These are phyloP conservation scores for Leiothrix lutea DNA, from an alignment of 2,113 vertebrate genomes.

Conservation along the genomic window DNA sequence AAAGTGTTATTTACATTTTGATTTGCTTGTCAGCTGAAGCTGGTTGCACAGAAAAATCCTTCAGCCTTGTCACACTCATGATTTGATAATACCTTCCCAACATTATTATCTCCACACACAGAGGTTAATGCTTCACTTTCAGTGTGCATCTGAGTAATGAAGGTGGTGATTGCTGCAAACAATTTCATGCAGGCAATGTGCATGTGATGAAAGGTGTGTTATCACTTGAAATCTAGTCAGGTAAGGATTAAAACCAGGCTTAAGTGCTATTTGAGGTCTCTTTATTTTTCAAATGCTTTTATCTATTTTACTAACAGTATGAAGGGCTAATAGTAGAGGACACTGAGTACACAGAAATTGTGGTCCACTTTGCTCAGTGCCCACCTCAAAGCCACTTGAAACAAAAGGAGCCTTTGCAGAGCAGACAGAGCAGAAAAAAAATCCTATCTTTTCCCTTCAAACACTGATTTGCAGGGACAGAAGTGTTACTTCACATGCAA, in stretches of 20 bases:
- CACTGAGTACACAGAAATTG: neutral
- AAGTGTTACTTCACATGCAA: neutral
- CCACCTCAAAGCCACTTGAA: conserved; percentile 17
- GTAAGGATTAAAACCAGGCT: conserved; percentile 26
- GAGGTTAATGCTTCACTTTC: neutral
- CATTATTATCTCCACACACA: neutral
- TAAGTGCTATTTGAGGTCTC: neutral
- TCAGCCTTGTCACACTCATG: neutral
- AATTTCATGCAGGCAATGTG: neutral
- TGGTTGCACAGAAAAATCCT: neutral
- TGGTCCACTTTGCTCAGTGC: neutral
- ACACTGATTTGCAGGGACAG: neutral
- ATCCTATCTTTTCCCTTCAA: neutral
- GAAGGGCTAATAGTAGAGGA: neutral
- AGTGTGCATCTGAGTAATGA: neutral
- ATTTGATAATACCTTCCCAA: neutral
- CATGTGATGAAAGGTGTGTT: neutral
- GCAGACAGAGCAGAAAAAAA: neutral
- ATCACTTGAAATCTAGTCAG: neutral
- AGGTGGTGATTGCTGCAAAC: neutral
- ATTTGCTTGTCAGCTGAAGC: neutral
- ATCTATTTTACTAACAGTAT: neutral
- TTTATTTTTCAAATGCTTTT: conserved; percentile 22
- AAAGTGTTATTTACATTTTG: neutral
- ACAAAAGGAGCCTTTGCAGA: neutral